These are phyloP conservation scores for Akabosia matsudoensis DNA, from an alignment of 1,140 invertebrate species.

Conservation along the genomic window DNA sequence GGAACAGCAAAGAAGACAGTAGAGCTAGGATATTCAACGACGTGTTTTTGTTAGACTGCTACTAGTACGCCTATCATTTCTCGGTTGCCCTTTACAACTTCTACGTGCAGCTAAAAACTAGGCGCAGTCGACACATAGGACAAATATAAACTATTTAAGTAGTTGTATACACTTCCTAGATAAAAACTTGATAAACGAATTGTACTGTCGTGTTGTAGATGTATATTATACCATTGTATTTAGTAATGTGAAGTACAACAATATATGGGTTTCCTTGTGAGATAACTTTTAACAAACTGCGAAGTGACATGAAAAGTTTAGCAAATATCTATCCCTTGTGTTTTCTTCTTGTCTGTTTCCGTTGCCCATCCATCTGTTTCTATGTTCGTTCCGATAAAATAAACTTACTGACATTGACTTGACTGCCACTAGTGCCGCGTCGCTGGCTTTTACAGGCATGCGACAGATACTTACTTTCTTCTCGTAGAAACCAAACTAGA, in stretches of 20 bases:
- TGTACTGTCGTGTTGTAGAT: too few species aligned
- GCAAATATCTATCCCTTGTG: neutral
- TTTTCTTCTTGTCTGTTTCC: neutral
- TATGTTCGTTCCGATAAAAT: constrained; percentile 15
- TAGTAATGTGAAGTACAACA: too few species aligned
- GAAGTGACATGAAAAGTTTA: constrained; percentile 22
- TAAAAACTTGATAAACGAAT: too few species aligned
- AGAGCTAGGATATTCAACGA: neutral
- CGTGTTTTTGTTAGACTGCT: too few species aligned
- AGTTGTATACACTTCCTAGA: too few species aligned
- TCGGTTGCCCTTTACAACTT: too few species aligned
- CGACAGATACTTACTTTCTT: too few species aligned
- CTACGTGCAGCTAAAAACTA: too few species aligned
- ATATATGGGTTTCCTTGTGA: neutral
- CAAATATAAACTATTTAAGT: constrained; percentile 4
- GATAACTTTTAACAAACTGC: constrained; percentile 22
- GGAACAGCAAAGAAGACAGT: neutral
- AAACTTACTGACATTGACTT: constrained; percentile 16
- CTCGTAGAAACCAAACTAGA: neutral
- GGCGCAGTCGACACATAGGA: too few species aligned
- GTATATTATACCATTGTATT: too few species aligned
- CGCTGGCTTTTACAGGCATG: neutral
- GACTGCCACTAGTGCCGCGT: neutral
- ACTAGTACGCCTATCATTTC: too few species aligned
- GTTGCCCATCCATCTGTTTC: constrained; percentile 5